phyloP scores from a whole-genome alignment of 2,113 vertebrate species.

The Cynoglossus semilaevis region DNA sequence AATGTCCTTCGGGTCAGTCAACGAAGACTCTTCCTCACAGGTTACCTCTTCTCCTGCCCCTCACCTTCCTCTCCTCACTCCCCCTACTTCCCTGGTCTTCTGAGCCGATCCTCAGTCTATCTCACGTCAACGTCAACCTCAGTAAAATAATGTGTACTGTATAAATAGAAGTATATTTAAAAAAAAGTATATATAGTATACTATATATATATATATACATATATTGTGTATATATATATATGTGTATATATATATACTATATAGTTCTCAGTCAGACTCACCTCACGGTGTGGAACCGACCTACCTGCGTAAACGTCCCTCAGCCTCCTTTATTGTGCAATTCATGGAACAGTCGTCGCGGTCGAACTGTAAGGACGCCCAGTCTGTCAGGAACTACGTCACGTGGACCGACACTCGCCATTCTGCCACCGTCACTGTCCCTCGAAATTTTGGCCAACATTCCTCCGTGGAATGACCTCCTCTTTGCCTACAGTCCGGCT shows the following conservation, averaged over 20 bases:
- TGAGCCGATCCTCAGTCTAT: slow-evolving; percentile 65
- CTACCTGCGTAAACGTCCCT: slow-evolving; percentile 26
- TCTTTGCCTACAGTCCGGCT: slow-evolving; percentile 23
- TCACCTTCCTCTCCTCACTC: slow-evolving; percentile 26
- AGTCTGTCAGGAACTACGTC: slow-evolving; percentile 5
- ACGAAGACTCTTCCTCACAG: slow-evolving; percentile 32
- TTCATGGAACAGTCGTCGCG: neutral
- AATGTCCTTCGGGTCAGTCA: neutral
- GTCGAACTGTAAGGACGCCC: slow-evolving; percentile 9
- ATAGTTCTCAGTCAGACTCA: slow-evolving; percentile 62
- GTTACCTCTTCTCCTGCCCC: slow-evolving; percentile 44
- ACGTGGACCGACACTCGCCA: slow-evolving; percentile 2
- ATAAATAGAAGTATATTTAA: neutral
- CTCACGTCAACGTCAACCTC: slow-evolving; percentile 66
- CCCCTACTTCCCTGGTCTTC: slow-evolving; percentile 39
- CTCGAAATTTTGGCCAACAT: slow-evolving; percentile 20
- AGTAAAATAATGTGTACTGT: slow-evolving; percentile 61
- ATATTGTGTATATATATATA: slow-evolving; percentile 20
- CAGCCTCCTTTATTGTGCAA: slow-evolving; percentile 49
- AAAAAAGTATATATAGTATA: neutral
- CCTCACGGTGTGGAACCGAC: slow-evolving; percentile 46
- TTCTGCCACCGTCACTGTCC: slow-evolving; percentile 4
- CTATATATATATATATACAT: slow-evolving; percentile 22
- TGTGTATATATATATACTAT: slow-evolving; percentile 45
- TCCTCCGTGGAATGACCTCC: slow-evolving; percentile 24